Evolutionary conservation across 1,140 invertebrate genomes (phyloP).

Genomic region (Latrodectus geometricus): DNA sequence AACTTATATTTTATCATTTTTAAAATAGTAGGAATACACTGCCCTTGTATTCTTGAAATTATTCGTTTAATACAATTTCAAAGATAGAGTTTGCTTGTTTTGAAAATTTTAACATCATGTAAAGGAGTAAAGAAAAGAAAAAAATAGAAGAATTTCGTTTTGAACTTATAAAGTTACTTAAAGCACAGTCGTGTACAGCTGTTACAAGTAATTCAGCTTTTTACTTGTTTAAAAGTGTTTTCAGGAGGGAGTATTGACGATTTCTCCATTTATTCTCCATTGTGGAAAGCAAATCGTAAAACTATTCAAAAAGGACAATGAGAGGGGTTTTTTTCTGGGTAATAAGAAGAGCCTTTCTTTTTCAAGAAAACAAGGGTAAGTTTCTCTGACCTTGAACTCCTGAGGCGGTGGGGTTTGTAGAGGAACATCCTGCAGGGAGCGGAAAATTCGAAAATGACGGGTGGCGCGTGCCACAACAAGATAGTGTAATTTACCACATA

Average conservation of each 20-base stretch:
- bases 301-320: background rate
- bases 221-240: background rate
- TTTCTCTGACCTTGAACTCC: background rate
- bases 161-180: no score
- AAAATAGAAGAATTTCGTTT: no score
- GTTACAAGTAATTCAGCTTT: no score
- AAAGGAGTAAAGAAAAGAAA: no score
- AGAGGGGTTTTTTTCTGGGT: background rate
- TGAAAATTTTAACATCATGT: no score
- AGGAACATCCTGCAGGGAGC: background rate
- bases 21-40: no score
- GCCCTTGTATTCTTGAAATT: no score
- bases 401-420: background rate
- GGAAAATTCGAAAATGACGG: background rate
- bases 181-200: no score
- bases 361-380: background rate
- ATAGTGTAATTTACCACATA: constrained; percentile 10
- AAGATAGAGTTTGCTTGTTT: no score
- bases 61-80: no score
- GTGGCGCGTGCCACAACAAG: background rate
- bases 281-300: background rate
- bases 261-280: background rate
- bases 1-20: no score
- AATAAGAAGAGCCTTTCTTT: background rate
- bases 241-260: background rate